These are phyloP conservation scores for Phrynosoma platyrhinos DNA, from an alignment of 2,113 vertebrate species.

Conservation along the genomic window DNA sequence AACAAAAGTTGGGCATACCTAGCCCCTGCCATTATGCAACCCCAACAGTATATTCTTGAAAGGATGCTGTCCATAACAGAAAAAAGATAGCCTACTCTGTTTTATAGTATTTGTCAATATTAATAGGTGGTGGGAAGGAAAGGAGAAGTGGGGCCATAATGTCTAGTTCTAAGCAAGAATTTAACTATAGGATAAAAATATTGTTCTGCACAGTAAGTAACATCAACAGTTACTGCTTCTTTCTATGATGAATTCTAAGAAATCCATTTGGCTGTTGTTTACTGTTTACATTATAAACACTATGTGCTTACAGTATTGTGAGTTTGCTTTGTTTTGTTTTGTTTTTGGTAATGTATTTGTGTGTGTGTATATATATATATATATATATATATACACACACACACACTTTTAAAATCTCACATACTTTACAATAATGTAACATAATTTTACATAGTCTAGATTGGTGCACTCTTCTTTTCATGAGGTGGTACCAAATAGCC, in stretches of 20 bases:
- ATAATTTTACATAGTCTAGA: too few relatives aligned
- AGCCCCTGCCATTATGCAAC: not conserved
- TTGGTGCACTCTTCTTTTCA: constrained; percentile 35
- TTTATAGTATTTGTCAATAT: constrained; percentile 28
- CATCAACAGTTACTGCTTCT: constrained; percentile 52
- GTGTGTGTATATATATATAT: too few relatives aligned
- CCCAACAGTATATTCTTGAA: not conserved
- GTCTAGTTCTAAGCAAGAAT: not conserved
- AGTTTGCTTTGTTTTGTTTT: not conserved
- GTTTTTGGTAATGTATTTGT: constrained; percentile 37
- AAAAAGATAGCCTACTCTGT: not conserved
- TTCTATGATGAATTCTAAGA: constrained; percentile 51
- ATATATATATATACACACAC: too few relatives aligned
- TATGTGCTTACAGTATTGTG: not conserved
- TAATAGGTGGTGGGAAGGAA: not conserved
- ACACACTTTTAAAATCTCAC: too few relatives aligned
- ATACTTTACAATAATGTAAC: too few relatives aligned
- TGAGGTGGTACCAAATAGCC: constrained; percentile 43
- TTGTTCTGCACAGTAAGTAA: constrained; percentile 37
- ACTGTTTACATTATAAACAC: constrained; percentile 54
- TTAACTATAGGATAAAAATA: constrained; percentile 40
- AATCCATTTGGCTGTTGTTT: constrained; percentile 52
- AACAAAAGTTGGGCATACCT: not conserved
- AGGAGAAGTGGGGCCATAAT: not conserved
- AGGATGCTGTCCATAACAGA: not conserved